Evolutionary conservation across 92 coral and sea anemone genomes (phyloP).

Genomic region (Epizoanthus stellaris): DNA sequence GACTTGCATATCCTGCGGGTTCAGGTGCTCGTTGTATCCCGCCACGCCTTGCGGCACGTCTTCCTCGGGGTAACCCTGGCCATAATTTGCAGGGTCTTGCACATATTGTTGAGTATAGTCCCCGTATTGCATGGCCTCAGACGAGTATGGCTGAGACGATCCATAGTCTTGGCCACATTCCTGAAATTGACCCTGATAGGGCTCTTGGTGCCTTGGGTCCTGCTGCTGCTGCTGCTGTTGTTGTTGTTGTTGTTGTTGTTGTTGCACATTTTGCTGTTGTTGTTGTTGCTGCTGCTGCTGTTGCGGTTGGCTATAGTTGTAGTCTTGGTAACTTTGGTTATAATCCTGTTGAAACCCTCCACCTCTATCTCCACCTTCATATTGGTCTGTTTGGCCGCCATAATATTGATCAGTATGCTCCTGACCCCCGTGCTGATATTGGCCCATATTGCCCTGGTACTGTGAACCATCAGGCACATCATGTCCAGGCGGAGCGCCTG

Average conservation of each 20-base stretch:
- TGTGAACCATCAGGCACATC: slow-evolving; percentile 14
- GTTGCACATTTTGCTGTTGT: slow-evolving; percentile 20
- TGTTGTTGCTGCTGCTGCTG: neutral
- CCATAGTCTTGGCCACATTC: slow-evolving; percentile 59
- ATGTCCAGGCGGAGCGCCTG: neutral
- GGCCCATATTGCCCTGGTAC: slow-evolving; percentile 22
- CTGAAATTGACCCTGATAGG: slow-evolving; percentile 81
- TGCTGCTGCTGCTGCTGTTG: slow-evolving; percentile 63
- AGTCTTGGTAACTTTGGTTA: slow-evolving; percentile 28
- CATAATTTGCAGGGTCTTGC: slow-evolving; percentile 61
- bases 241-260: slow-evolving; percentile 50
- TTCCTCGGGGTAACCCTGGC: slow-evolving; percentile 39
- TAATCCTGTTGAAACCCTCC: slow-evolving; percentile 16
- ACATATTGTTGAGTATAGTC: slow-evolving; percentile 75
- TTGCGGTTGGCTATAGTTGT: slow-evolving; percentile 30
- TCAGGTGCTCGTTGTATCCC: slow-evolving; percentile 42
- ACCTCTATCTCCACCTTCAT: slow-evolving; percentile 8
- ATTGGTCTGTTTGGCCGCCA: slow-evolving; percentile 21
- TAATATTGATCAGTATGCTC: slow-evolving; percentile 30
- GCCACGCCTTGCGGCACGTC: slow-evolving; percentile 34
- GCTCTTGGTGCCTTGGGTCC: slow-evolving; percentile 63
- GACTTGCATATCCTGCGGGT: slow-evolving; percentile 29
- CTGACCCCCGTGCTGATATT: slow-evolving; percentile 24
- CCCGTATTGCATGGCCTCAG: slow-evolving; percentile 66
- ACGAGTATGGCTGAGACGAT: slow-evolving; percentile 28